These are phyloP conservation scores for Oryctes rhinoceros DNA, from an alignment of 1,140 invertebrate species.

Conservation along the genomic window DNA sequence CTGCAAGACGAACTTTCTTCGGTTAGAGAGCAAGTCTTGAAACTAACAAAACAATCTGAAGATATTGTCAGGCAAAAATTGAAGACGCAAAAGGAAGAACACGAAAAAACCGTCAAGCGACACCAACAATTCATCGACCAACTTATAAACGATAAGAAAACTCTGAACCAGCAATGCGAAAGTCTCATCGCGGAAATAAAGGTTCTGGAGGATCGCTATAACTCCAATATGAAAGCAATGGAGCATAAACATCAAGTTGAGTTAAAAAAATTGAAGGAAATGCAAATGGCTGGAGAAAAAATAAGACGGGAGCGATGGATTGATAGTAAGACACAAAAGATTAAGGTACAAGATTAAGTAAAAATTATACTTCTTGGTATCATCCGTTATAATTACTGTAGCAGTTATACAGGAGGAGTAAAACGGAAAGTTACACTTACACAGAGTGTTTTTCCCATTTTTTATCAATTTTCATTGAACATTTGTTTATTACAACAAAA, in stretches of 20 bases:
- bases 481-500: too few species aligned
- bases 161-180: constrained; percentile 72
- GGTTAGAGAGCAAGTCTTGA: constrained; percentile 53
- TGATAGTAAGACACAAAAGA: constrained; percentile 74
- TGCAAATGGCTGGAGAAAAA: constrained; percentile 72
- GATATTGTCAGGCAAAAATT: constrained; percentile 57
- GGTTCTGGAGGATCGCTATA: constrained; percentile 63
- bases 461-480: too few species aligned
- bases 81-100: constrained; percentile 72
- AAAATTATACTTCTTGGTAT: too few species aligned
- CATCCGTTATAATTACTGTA: too few species aligned
- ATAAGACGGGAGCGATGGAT: constrained; percentile 73
- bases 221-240: constrained; percentile 64
- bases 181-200: constrained; percentile 68
- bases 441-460: too few species aligned
- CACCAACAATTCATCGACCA: constrained; percentile 78
- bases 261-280: constrained; percentile 70
- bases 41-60: constrained; percentile 53
- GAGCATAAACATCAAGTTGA: constrained; percentile 73
- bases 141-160: constrained; percentile 72
- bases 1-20: constrained; percentile 56
- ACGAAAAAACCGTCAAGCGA: constrained; percentile 68
- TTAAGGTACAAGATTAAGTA: constrained; percentile 64
- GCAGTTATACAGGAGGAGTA: too few species aligned
- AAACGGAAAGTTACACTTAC: too few species aligned